Conservation (phyloP, 2,113 vertebrate species). For the Nestor notabilis region DNA sequence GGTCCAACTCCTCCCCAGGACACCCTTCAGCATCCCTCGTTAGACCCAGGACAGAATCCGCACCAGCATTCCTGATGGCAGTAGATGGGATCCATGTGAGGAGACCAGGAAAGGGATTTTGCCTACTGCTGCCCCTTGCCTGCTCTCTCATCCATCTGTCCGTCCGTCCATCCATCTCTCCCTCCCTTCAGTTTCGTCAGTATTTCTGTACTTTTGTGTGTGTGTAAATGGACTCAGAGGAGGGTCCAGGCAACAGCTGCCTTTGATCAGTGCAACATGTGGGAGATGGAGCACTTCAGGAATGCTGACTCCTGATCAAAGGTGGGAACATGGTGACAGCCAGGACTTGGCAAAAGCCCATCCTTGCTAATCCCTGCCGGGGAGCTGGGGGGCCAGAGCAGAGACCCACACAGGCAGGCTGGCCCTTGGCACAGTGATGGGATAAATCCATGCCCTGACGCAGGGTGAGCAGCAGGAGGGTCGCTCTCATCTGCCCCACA, state of each 20-base stretch:
- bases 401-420: background rate
- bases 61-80: background rate
- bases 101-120: background rate
- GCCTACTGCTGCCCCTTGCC: background rate
- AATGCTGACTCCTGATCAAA: conserved; percentile 79
- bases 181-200: background rate
- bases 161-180: too few relatives aligned
- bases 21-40: background rate
- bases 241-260: conserved; percentile 77
- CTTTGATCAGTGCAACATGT: conserved; percentile 81
- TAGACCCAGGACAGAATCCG: background rate
- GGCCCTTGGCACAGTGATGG: rapidly evolving
- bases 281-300: conserved; percentile 73
- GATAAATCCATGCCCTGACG: rapidly evolving
- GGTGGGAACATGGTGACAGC: conserved; percentile 76
- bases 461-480: background rate
- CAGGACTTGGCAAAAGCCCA: conserved; percentile 59
- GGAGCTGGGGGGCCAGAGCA: background rate
- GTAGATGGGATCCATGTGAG: background rate
- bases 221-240: conserved; percentile 42
- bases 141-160: background rate
- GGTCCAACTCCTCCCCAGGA: background rate
- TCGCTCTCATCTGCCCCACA: rapidly evolving
- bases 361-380: background rate
- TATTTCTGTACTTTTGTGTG: background rate